Evolutionary conservation across 2,888 invertebrate species (phyloP).

Genomic region (Eudemis profundana): DNA sequence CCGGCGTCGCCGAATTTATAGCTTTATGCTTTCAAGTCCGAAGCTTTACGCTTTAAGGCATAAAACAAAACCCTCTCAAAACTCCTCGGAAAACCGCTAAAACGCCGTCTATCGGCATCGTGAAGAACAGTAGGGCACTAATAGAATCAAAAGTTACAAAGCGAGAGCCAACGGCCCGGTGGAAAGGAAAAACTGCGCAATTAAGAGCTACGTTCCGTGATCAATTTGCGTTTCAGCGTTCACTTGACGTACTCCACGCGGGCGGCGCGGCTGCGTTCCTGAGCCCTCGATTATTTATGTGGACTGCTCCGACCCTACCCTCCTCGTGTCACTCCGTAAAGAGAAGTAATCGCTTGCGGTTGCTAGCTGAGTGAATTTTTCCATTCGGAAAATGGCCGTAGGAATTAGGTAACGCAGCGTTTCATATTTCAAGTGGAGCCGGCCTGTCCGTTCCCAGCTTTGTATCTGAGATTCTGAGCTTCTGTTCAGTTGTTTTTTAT

Average conservation of each 20-base stretch:
- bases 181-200: conserved; percentile 49
- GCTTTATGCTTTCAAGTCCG: conserved; percentile 2
- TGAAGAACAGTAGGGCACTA: conserved; percentile 16
- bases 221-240: conserved; percentile 68
- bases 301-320: conserved; percentile 61
- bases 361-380: conserved; percentile 76
- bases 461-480: conserved; percentile 56
- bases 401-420: conserved; percentile 72
- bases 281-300: conserved; percentile 81
- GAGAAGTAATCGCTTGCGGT: conserved; percentile 78
- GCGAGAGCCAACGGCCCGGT: conserved; percentile 15
- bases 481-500: conserved; percentile 69
- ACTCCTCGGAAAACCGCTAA: neutral
- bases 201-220: conserved; percentile 66
- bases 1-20: neutral
- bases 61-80: neutral
- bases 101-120: conserved; percentile 5
- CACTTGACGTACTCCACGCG: conserved; percentile 64
- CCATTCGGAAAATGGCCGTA: conserved; percentile 77
- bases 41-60: conserved; percentile 3
- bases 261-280: conserved; percentile 68
- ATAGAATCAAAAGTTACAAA: conserved; percentile 31
- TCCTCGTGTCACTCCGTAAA: conserved; percentile 71
- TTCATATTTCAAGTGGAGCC: conserved; percentile 71
- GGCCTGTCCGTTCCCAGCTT: conserved; percentile 54